phyloP scores from a whole-genome alignment of 2,888 invertebrate genomes.

The Drosophila imparisetae region DNA sequence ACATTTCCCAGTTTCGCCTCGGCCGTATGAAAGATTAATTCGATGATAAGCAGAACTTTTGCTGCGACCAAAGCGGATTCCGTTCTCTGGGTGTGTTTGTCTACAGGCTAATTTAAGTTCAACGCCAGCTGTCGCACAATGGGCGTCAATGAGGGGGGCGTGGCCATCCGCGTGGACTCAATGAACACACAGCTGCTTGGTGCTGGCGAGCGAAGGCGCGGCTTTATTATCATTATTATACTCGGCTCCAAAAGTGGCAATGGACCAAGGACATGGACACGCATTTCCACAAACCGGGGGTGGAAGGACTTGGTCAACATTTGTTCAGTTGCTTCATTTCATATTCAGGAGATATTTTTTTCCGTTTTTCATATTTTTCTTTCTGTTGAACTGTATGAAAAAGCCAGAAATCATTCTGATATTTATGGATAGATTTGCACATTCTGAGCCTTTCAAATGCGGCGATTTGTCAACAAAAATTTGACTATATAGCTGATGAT shows the following conservation, averaged over 20 bases:
- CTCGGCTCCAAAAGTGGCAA: constrained; percentile 60
- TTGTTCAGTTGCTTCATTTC: constrained; percentile 80
- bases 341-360: constrained; percentile 74
- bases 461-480: constrained; percentile 1
- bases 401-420: constrained; percentile 57
- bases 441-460: not conserved
- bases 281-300: not conserved
- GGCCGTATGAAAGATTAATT: constrained; percentile 79
- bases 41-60: constrained; percentile 72
- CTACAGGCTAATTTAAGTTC: constrained; percentile 80
- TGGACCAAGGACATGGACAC: constrained; percentile 31
- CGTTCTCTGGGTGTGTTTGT: constrained; percentile 49
- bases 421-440: constrained; percentile 39
- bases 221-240: constrained; percentile 80
- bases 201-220: constrained; percentile 53
- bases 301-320: constrained; percentile 37
- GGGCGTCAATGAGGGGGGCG: constrained; percentile 40
- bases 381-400: constrained; percentile 51
- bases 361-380: constrained; percentile 46
- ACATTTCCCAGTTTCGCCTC: constrained; percentile 48
- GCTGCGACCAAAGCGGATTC: constrained; percentile 67
- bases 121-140: constrained; percentile 72
- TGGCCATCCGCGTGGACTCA: constrained; percentile 18
- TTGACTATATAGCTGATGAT: not conserved
- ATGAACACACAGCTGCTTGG: constrained; percentile 51